Base-by-base conservation (phyloP, 1,140 invertebrate species). In the Melitaea cinxia region DNA sequence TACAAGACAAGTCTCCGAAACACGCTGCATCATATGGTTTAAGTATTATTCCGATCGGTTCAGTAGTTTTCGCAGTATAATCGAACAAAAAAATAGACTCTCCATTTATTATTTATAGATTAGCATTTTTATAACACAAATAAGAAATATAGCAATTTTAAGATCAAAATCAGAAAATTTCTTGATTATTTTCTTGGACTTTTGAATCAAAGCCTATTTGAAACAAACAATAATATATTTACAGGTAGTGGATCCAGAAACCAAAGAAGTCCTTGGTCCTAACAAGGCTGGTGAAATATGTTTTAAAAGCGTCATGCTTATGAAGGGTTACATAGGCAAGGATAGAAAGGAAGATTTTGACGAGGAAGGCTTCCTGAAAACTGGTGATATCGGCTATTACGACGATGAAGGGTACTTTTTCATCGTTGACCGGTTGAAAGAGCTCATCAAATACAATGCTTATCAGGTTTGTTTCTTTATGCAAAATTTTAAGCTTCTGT, bases 371-470 rank as follows among this genome's bases (percentile, higher is more conserved):
- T 97, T 96, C 94, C 86, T 96, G 12, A 94, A 94, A 68, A 96
- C 95, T 28, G 96, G 96, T 39, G 95, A 97, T 79, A 90, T 97
- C 45, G 96, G 93, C 0, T 95, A 94, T 73, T 94, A 93, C 72
- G 95, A 96, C 74, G 83, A 94, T n/a, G 91, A 95, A 3, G 92
- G 92, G 0, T 93, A 92, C 57, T 93, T 96, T 70, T 95, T 91
- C 58, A 93, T 97, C 65, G 93, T 95, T 2, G 96, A 96, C 75
- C 88, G 96, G 39, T 74, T 96, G 2, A 97, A 97, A 80, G 95
- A 96, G 76, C 84, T 97, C 1, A 96, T 96, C 52, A 97, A 96
- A 78, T 95, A 94, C 75, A 95, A 96, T 86, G 94, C 93, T 19
- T 93, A 92, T 73, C 95, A 96, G 91, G 94, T 94, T 63, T 80